Percentiles rank a stretch among this genome's conserved stretches.
Evolutionary conservation across 2,113 vertebrate species (phyloP).

Genomic region (Bufo gargarizans): DNA sequence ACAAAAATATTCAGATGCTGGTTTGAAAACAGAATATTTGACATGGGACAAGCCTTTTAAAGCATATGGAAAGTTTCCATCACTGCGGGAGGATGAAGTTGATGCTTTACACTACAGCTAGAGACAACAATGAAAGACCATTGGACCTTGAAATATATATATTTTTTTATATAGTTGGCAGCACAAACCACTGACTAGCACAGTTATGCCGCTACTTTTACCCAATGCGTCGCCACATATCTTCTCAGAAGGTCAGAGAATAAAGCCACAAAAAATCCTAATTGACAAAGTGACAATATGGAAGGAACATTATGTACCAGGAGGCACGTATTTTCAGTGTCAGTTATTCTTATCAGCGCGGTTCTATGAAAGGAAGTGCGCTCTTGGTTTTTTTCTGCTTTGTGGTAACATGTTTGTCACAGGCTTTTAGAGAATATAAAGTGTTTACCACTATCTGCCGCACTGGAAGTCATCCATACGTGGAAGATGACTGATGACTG

Average conservation of each 20-base stretch:
- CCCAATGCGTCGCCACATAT: not conserved
- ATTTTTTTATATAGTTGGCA: not conserved
- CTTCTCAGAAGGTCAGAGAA: slow-evolving; percentile 8
- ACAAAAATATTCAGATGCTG: no score
- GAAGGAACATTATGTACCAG: slow-evolving; percentile 6
- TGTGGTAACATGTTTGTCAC: not conserved
- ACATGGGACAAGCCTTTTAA: no score
- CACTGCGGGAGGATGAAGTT: no score
- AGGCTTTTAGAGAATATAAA: not conserved
- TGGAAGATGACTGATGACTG: no score
- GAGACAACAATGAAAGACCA: not conserved
- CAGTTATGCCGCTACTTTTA: not conserved
- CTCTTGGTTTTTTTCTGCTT: not conserved
- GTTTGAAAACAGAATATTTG: no score
- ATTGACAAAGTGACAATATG: not conserved
- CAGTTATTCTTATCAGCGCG: slow-evolving; percentile 5
- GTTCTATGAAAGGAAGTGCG: slow-evolving; percentile 8
- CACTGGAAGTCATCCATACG: no score
- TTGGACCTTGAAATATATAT: not conserved
- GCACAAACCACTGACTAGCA: not conserved
- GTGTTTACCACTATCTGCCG: not conserved
- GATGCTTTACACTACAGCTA: no score
- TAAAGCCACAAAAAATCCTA: not conserved
- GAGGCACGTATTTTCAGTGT: not conserved
- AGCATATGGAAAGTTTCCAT: no score